Base-by-base conservation (phyloP, 2,888 invertebrate genomes). In the Sussaba pulchella region DNA sequence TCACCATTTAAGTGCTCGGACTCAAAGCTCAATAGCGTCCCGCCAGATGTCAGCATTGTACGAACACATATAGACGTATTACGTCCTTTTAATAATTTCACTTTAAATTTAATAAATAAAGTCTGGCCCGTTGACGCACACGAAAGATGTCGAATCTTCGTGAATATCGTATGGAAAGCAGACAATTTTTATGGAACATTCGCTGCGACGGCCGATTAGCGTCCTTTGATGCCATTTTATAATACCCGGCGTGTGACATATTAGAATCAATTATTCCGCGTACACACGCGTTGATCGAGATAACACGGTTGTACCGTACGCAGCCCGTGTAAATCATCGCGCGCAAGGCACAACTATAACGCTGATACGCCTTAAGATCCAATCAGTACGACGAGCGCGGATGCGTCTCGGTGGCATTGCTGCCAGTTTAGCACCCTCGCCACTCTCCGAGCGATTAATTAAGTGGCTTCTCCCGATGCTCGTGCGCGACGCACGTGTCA, bases 401-500 rank as follows among this genome's bases (percentile, higher is more conserved):
- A 81, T 75, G 70, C 80, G 82, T 78, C 76, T 66, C 31, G 9
- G 31, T 21, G n/a, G 5, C 3, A 54, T 39, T 43, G 52, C 66
- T 66, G 66, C 24, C 70, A 59, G 41, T 47, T 52, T 57, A 52
- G 54, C 77, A 66, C 39, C 66, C 63, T 54, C 64, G 57, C 57
- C 31, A 21, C 9, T 4, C 6, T 26, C 6, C 21, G 39, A 24
- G 47, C 39, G 5, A 24, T 52, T 57, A 43, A 64, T 64, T 45
- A 45, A 57, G 54, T 45, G 31, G 26, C 36, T 61, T 45, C 50
- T 24, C 17, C n/a, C 45, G 69, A 4, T 26, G 24, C 2, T 31
- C 31, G 26, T 6, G 24, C 66, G 81, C 61, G 82, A 81, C 43
- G 76, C 64, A 77, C 82, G 71, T 82, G 84, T 82, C 82, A 21